A percentile compares a stretch with the other conserved stretches of the same genome.
Evolutionary conservation across 1,140 invertebrate genomes (phyloP).

Genomic region (Drosophila punjabiensis): DNA sequence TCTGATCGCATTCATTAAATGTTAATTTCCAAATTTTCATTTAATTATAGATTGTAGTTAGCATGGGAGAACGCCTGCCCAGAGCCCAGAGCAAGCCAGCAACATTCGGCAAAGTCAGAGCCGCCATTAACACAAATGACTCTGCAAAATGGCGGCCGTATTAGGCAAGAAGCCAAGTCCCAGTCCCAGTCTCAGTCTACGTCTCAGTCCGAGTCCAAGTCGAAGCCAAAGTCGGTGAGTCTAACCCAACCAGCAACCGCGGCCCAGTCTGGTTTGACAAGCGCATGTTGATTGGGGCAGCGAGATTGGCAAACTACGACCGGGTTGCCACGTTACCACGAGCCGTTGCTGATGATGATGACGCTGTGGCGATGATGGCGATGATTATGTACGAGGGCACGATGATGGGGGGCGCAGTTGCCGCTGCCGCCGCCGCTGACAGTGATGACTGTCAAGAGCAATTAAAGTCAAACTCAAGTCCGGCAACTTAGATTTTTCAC

Average conservation of each 20-base stretch:
- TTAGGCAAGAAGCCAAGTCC: constrained; percentile 69
- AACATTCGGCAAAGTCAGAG: constrained; percentile 37
- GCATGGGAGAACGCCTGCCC: constrained; percentile 14
- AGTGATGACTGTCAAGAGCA: constrained; percentile 85
- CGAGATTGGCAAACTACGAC: constrained; percentile 71
- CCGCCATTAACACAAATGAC: constrained; percentile 84
- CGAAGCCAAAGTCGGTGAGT: constrained; percentile 30
- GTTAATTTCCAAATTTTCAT: constrained; percentile 52
- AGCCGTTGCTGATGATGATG: constrained; percentile 21
- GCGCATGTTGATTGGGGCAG: constrained; percentile 81
- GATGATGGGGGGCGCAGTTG: constrained; percentile 38
- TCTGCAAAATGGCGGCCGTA: constrained; percentile 80
- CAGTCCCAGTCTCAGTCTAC: constrained; percentile 1
- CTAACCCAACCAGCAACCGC: constrained; percentile 51
- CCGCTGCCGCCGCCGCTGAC: constrained; percentile 62
- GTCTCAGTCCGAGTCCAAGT: constrained; percentile 3
- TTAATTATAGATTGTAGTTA: constrained; percentile 39
- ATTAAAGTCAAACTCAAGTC: constrained; percentile 85
- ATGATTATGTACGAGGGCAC: constrained; percentile 31
- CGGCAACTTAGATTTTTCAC: constrained; percentile 79
- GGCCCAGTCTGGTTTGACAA: constrained; percentile 66
- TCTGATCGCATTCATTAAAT: constrained; percentile 25
- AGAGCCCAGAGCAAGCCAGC: constrained; percentile 24
- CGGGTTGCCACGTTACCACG: constrained; percentile 35
- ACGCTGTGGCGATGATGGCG: constrained; percentile 32